Evolutionary conservation across 2,797 vertebrate genomes (phyloP).

Genomic region (Myotis vivesi): DNA sequence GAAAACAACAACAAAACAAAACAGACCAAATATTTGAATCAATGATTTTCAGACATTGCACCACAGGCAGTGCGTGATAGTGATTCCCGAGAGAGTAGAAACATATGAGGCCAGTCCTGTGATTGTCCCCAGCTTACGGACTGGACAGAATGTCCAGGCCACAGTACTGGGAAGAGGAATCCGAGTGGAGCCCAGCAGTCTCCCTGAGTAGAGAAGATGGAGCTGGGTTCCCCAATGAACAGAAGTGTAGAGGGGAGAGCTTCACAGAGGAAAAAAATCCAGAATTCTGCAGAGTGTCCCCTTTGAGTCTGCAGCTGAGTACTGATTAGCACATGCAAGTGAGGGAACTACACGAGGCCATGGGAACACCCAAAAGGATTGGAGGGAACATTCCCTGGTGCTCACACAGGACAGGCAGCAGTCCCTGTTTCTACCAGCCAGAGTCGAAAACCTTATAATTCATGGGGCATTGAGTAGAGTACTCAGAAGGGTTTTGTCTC

Average conservation of each 20-base stretch:
- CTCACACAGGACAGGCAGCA: neutral
- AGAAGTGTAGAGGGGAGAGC: neutral
- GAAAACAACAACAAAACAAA: neutral
- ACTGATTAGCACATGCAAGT: neutral
- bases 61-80: neutral
- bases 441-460: neutral
- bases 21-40: neutral
- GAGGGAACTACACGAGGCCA: neutral
- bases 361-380: neutral
- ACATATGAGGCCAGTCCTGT: neutral
- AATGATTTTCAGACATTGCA: neutral
- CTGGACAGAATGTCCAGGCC: neutral
- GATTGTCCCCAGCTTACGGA: neutral
- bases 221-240: neutral
- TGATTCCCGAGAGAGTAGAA: neutral
- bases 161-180: neutral
- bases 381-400: neutral
- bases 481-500: neutral
- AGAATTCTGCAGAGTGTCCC: neutral
- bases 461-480: neutral
- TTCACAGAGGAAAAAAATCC: neutral
- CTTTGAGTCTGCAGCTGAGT: neutral
- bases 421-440: neutral
- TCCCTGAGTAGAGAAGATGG: neutral
- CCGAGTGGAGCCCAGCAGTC: neutral